These are phyloP conservation scores for Pelusios castaneus DNA, from an alignment of 2,113 vertebrate genomes.

Conservation along the genomic window DNA sequence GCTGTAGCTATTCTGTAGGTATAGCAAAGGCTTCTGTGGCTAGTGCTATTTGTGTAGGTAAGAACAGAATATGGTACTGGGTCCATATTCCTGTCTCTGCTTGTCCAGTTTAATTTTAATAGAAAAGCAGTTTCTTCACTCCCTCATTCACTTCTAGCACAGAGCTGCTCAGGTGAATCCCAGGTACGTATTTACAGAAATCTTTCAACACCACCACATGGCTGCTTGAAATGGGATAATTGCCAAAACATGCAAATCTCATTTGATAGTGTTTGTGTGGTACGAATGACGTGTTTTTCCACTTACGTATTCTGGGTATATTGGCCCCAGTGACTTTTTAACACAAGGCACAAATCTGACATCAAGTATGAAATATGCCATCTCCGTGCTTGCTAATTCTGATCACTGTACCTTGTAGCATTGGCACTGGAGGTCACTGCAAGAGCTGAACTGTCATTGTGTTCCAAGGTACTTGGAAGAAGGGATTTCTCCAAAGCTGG, in stretches of 20 bases:
- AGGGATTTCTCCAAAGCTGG: not conserved
- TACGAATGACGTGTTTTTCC: not conserved
- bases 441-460: not conserved
- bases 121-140: not conserved
- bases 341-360: not conserved
- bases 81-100: not conserved
- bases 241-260: not conserved
- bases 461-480: not conserved
- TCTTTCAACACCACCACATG: not conserved
- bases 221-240: not conserved
- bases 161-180: not conserved
- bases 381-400: not conserved
- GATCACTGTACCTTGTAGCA: not conserved
- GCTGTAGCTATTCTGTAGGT: not conserved
- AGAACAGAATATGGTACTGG: too few relatives aligned
- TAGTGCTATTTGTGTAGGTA: not conserved
- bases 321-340: not conserved
- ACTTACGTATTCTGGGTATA: fast-evolving
- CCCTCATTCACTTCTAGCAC: not conserved
- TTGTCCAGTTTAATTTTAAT: not conserved
- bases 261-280: not conserved
- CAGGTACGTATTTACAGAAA: not conserved
- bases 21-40: not conserved
- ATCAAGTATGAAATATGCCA: not conserved
- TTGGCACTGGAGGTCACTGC: not conserved